Evolutionary conservation across 1,140 invertebrate genomes (phyloP), one percentile per base, ranked within the genome.

Genomic region (Subanguina moxae): DNA sequence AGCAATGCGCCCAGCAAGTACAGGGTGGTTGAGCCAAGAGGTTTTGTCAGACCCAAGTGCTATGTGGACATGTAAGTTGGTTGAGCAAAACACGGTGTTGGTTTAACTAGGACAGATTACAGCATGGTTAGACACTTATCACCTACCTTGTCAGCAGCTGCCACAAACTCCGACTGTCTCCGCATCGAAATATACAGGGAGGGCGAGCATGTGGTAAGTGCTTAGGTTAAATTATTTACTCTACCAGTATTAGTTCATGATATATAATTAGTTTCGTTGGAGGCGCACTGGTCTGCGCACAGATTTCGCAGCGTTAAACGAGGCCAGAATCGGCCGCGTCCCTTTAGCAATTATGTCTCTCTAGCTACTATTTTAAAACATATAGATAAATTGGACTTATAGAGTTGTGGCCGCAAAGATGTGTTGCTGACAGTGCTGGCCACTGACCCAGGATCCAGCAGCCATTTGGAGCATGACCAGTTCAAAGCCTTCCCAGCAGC

Each of bases 341-440:
- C n/a, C n/a, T n/a, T n/a, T n/a, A n/a, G n/a, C n/a, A n/a, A n/a
- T n/a, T n/a, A n/a, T n/a, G n/a, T n/a, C n/a, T n/a, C n/a, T n/a
- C n/a, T n/a, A n/a, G n/a, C n/a, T n/a, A n/a, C n/a, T n/a, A n/a
- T n/a, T n/a, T n/a, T n/a, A n/a, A n/a, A n/a, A n/a, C n/a, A n/a
- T n/a, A n/a, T n/a, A n/a, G n/a, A n/a, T n/a, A n/a, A n/a, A n/a
- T n/a, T n/a, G n/a, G n/a, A n/a, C n/a, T n/a, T n/a, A n/a, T n/a
- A 61, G 58, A 19, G n/a, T 25, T 61, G 58, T 61, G 58, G 58
- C 17, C 58, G 58, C n/a, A 61, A 61, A 30, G 58, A 61, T n/a
- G 58, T 61, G 19, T 8, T 52, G 3, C 8, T 43, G 21, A 61
- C 19, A 21, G 27, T 61, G 27, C 28, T 61, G 28, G 27, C 28